A percentile compares a stretch with the other conserved stretches of the same genome.
phyloP scores from a whole-genome alignment of 2,888 invertebrate genomes.

The Bhutanitis thaidina region DNA sequence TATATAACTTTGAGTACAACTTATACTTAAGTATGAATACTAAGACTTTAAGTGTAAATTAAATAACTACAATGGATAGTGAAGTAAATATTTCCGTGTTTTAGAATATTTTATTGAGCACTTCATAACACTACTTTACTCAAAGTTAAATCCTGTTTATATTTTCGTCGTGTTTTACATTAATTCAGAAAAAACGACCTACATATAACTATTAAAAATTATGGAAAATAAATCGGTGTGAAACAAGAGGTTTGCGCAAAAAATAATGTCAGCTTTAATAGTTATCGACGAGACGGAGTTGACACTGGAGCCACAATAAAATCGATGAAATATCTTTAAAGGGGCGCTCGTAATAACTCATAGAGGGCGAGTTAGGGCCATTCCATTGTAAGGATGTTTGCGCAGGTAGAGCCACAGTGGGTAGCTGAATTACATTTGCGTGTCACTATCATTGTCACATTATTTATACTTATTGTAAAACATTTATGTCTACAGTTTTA shows the following conservation, averaged over 20 bases:
- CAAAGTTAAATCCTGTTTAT: background rate
- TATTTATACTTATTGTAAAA: conserved; percentile 20
- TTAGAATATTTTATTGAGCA: no score
- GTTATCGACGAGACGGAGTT: conserved; percentile 69
- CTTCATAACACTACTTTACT: no score
- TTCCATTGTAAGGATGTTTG: conserved; percentile 32
- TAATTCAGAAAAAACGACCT: background rate
- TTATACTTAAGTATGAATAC: no score
- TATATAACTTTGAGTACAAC: no score
- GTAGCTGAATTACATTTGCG: conserved; percentile 32
- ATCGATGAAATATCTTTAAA: conserved; percentile 76
- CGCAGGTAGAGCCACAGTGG: conserved; percentile 65
- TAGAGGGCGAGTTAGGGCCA: conserved; percentile 48
- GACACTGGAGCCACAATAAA: conserved; percentile 79
- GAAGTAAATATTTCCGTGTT: no score
- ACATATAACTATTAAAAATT: conserved; percentile 10
- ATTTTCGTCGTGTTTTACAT: background rate
- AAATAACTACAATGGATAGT: no score
- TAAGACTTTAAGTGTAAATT: no score
- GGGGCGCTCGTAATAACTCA: conserved; percentile 64
- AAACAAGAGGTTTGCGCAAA: conserved; percentile 59
- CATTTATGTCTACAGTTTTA: conserved; percentile 9
- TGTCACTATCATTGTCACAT: conserved; percentile 24
- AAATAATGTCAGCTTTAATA: conserved; percentile 62
- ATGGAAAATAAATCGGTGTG: conserved; percentile 40